These are phyloP conservation scores for Tetranychus cinnabarinus DNA, from an alignment of 1,140 invertebrate species.

Conservation along the genomic window DNA sequence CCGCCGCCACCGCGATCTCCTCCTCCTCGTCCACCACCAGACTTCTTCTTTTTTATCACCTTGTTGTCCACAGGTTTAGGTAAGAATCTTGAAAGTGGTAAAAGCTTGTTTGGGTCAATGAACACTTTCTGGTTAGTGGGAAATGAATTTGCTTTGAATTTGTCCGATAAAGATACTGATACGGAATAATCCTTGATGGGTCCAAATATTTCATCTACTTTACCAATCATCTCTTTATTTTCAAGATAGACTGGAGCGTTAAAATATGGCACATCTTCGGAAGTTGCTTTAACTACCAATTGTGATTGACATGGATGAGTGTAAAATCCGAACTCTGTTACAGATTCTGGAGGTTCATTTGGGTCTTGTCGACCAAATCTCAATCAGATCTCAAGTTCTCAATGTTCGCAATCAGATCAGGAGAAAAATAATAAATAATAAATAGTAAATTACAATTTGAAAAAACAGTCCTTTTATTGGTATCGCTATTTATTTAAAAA, in stretches of 20 bases:
- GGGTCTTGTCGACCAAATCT: not conserved
- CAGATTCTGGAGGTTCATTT: not conserved
- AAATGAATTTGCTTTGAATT: slow-evolving; percentile 78
- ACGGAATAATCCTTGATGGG: slow-evolving; percentile 75
- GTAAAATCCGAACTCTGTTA: slow-evolving; percentile 44
- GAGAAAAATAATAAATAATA: too few species aligned
- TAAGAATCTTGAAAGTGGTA: slow-evolving; percentile 70
- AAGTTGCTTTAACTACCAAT: slow-evolving; percentile 68
- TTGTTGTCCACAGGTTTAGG: slow-evolving; percentile 34
- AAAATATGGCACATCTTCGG: slow-evolving; percentile 83
- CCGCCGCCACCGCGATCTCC: too few species aligned
- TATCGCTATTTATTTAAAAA: too few species aligned
- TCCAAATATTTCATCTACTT: slow-evolving; percentile 98
- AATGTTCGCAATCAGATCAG: too few species aligned
- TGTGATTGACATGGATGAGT: slow-evolving; percentile 80
- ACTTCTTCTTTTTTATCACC: not conserved
- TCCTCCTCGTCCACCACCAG: not conserved
- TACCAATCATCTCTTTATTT: slow-evolving; percentile 94
- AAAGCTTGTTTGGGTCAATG: slow-evolving; percentile 75
- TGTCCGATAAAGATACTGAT: slow-evolving; percentile 74
- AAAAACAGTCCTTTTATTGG: too few species aligned
- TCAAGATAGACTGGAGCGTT: slow-evolving; percentile 91
- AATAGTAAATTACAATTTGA: too few species aligned
- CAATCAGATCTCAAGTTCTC: too few species aligned
- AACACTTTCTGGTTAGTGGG: slow-evolving; percentile 55